These are phyloP conservation scores for Sarotherodon lohbergeri DNA, from an alignment of 2,113 vertebrate genomes.

Conservation along the genomic window DNA sequence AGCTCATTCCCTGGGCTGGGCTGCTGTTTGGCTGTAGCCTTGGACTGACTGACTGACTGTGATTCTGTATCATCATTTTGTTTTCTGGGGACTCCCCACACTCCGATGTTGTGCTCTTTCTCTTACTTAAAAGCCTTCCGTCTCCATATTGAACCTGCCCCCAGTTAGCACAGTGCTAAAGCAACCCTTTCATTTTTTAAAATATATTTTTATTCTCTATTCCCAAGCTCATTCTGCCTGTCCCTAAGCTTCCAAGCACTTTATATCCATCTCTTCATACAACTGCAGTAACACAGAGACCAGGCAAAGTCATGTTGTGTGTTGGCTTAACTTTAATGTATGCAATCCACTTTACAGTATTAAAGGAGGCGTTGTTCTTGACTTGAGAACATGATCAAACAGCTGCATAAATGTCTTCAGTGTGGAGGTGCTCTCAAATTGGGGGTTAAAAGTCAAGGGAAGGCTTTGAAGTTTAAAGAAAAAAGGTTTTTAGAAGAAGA, in stretches of 20 bases:
- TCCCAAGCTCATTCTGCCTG: conserved; percentile 33
- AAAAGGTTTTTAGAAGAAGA: neutral
- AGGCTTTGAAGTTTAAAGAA: conserved; percentile 38
- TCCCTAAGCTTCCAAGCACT: conserved; percentile 72
- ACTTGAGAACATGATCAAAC: conserved; percentile 62
- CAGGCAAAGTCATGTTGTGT: conserved; percentile 56
- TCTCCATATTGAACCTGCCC: conserved; percentile 30
- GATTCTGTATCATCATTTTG: conserved; percentile 61
- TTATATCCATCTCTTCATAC: conserved; percentile 66
- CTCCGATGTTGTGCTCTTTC: neutral
- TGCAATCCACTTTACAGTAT: conserved; percentile 71
- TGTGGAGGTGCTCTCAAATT: conserved; percentile 36
- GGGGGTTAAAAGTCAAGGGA: conserved; percentile 34
- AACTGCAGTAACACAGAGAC: conserved; percentile 66
- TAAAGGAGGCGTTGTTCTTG: conserved; percentile 54
- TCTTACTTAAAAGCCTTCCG: conserved; percentile 16
- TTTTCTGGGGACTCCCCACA: conserved; percentile 46
- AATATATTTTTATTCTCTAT: conserved; percentile 19
- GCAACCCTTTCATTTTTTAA: conserved; percentile 31
- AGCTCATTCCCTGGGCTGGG: conserved; percentile 35
- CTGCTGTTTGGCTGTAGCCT: conserved; percentile 46
- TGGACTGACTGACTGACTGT: conserved; percentile 62
- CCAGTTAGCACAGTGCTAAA: conserved; percentile 13
- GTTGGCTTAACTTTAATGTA: conserved; percentile 72
- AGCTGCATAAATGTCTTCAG: conserved; percentile 51